These are phyloP conservation scores for Embiotoca jacksoni DNA, from an alignment of 2,113 vertebrate species.

Conservation along the genomic window DNA sequence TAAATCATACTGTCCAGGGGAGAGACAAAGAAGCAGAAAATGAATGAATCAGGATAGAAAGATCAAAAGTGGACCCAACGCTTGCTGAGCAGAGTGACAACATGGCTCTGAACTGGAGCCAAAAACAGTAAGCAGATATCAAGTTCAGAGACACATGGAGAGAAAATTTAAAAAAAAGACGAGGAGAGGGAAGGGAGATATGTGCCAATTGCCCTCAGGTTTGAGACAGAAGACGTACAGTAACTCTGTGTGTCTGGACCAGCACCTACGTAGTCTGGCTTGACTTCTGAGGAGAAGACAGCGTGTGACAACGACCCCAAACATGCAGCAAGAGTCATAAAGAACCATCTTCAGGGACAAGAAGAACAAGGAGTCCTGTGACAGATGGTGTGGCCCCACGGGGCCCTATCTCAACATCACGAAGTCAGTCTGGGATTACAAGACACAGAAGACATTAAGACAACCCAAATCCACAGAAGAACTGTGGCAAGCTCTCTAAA, in stretches of 20 bases:
- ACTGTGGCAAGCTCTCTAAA: no score
- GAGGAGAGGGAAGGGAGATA: conserved; percentile 20
- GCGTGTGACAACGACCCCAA: no score
- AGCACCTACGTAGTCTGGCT: conserved; percentile 27
- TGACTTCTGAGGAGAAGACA: conserved; percentile 23
- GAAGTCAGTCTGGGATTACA: no score
- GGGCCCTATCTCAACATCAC: no score
- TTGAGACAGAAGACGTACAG: conserved; percentile 13
- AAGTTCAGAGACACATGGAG: conserved; percentile 22
- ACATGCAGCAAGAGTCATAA: no score
- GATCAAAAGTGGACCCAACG: conserved; percentile 21
- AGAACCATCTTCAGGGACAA: no score
- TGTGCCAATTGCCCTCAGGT: conserved; percentile 39
- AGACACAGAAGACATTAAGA: no score
- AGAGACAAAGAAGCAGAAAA: neutral
- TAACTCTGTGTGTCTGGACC: conserved; percentile 35
- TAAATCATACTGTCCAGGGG: conserved; percentile 2
- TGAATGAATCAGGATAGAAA: conserved; percentile 9
- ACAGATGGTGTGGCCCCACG: no score
- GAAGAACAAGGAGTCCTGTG: no score
- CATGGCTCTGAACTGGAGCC: conserved; percentile 36
- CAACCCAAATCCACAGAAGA: no score
- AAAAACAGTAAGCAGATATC: conserved; percentile 46
- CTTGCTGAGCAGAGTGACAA: neutral
- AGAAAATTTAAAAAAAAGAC: no score